A percentile compares a stretch with the other conserved stretches of the same genome.
phyloP scores from a whole-genome alignment of 2,888 invertebrate species.

The Gymnocheta viridis region DNA sequence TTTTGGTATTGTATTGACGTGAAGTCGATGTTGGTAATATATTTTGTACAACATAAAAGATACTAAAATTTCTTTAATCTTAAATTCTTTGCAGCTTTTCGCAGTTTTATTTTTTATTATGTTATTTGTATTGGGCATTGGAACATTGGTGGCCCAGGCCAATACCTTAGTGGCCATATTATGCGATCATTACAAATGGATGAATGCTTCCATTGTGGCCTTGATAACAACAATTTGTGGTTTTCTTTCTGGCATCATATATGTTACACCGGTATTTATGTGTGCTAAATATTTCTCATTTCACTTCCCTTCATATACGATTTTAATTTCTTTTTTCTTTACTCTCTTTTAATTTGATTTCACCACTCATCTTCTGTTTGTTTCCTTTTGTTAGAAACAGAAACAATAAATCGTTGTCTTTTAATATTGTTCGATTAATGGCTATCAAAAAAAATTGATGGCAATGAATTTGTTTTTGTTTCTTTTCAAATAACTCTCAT shows the following conservation, averaged over 20 bases:
- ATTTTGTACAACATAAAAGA: background rate
- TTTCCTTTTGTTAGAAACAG: background rate
- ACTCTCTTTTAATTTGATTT: too few relatives aligned
- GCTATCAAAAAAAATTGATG: too few relatives aligned
- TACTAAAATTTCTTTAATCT: background rate
- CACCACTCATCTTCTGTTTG: background rate
- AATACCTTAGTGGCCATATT: conserved; percentile 87
- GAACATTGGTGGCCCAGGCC: conserved; percentile 88
- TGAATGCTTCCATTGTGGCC: conserved; percentile 85
- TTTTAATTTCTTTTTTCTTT: background rate
- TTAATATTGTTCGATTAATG: too few relatives aligned
- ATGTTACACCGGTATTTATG: conserved; percentile 85
- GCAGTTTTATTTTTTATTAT: conserved; percentile 90
- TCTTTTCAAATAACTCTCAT: conserved; percentile 17
- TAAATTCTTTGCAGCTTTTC: conserved; percentile 83
- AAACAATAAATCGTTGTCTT: conserved; percentile 17
- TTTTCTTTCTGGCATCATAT: conserved; percentile 87
- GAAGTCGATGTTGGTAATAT: too few relatives aligned
- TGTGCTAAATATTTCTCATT: conserved; percentile 12
- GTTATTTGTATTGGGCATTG: conserved; percentile 90
- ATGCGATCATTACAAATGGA: conserved; percentile 86
- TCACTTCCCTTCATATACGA: background rate
- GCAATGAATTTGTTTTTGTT: conserved; percentile 28
- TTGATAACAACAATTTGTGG: conserved; percentile 83
- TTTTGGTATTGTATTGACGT: too few relatives aligned